Evolutionary conservation across 2,888 invertebrate genomes (phyloP).

Genomic region (Coremacera marginata): DNA sequence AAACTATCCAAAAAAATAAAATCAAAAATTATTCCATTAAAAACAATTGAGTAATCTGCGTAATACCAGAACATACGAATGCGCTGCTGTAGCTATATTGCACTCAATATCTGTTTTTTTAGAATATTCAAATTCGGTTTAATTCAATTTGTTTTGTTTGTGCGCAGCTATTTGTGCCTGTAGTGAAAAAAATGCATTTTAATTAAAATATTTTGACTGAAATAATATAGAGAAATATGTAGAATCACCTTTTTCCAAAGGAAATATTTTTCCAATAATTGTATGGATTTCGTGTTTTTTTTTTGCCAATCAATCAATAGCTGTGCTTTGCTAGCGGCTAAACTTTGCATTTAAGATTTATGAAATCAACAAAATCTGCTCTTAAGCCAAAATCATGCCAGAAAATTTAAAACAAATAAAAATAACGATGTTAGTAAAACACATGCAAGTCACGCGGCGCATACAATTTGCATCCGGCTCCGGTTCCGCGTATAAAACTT

Average conservation of each 20-base stretch:
- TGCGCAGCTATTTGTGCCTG: too few relatives aligned
- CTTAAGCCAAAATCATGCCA: neutral
- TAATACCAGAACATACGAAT: slow-evolving; percentile 23
- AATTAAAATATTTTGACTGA: too few relatives aligned
- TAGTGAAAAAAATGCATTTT: too few relatives aligned
- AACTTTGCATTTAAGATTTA: neutral
- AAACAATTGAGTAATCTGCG: slow-evolving; percentile 19
- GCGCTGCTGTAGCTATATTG: neutral
- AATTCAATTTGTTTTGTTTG: neutral
- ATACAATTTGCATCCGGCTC: slow-evolving; percentile 67
- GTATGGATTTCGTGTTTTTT: too few relatives aligned
- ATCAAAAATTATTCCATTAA: slow-evolving; percentile 29
- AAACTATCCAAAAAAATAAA: slow-evolving; percentile 6
- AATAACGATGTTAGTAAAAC: neutral
- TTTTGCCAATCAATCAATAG: too few relatives aligned
- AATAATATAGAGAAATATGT: too few relatives aligned
- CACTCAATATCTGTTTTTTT: neutral
- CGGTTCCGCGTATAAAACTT: slow-evolving; percentile 49
- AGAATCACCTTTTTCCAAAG: too few relatives aligned
- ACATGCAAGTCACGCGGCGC: slow-evolving; percentile 53
- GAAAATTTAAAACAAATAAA: neutral
- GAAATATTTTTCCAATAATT: too few relatives aligned
- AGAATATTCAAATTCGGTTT: neutral
- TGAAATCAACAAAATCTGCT: neutral
- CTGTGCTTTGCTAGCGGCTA: too few relatives aligned